Evolutionary conservation across 2,797 vertebrate genomes (phyloP).

Genomic region (Nannoperca obscura): DNA sequence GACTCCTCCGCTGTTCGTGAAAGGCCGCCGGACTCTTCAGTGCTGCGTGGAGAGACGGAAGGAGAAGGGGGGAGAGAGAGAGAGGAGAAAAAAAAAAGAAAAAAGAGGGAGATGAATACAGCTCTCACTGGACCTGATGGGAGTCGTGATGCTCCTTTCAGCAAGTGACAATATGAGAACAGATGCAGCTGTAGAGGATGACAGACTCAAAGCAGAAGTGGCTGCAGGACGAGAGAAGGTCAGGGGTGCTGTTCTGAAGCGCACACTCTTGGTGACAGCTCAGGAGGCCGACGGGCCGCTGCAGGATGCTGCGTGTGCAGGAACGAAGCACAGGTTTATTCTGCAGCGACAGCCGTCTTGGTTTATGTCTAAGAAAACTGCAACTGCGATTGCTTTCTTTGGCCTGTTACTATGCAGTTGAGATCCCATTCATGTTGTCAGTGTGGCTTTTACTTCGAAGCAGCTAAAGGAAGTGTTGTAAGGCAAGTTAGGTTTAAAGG

Average conservation of each 20-base stretch:
- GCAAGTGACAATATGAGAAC: constrained; percentile 34
- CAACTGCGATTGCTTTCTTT: not conserved
- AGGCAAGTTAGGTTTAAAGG: not conserved
- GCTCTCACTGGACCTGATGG: not conserved
- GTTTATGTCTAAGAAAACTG: not conserved
- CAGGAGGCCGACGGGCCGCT: constrained; percentile 9
- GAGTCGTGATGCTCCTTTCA: constrained; percentile 29
- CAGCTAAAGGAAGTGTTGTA: constrained; percentile 9
- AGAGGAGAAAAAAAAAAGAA: not conserved
- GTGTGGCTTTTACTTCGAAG: constrained; percentile 6
- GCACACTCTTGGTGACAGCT: constrained; percentile 22
- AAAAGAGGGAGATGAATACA: constrained; percentile 10
- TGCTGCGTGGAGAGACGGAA: constrained; percentile 81
- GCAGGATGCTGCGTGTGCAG: constrained; percentile 21
- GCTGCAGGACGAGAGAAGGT: constrained; percentile 43
- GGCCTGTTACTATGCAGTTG: not conserved
- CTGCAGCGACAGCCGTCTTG: not conserved
- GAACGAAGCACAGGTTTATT: not conserved
- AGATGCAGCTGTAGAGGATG: constrained; percentile 39
- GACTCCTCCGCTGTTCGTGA: constrained; percentile 96
- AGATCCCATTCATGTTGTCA: not conserved
- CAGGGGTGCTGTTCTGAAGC: constrained; percentile 41
- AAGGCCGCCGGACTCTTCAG: constrained; percentile 98
- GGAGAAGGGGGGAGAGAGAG: not conserved
- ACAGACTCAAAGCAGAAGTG: constrained; percentile 71